Conservation (phyloP, 2,797 vertebrate genomes). For the Neopelma chrysocephalum region DNA sequence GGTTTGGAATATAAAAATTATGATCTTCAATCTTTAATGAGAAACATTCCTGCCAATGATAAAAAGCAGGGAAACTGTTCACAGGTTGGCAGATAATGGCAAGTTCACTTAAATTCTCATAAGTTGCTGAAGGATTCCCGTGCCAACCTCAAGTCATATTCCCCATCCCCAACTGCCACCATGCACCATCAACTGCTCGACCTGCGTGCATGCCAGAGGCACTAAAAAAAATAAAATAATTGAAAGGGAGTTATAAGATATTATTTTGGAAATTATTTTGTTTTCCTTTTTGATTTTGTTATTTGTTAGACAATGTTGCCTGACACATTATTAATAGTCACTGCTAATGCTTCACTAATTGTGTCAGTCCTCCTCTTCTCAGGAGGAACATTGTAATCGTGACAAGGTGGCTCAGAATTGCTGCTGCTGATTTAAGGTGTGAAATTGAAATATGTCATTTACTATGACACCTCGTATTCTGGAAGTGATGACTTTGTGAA, state of each 20-base stretch:
- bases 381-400: not conserved
- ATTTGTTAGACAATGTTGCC: not conserved
- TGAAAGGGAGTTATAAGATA: not conserved
- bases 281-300: not conserved
- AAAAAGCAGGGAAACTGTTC: not conserved
- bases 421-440: not conserved
- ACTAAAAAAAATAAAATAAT: not conserved
- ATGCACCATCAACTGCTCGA: not conserved
- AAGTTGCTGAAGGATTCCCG: not conserved
- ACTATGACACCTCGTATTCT: not conserved
- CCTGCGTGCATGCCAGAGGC: not conserved
- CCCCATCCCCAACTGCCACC: not conserved
- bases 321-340: not conserved
- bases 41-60: not conserved
- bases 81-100: not conserved
- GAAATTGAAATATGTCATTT: not conserved
- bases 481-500: not conserved
- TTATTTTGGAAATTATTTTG: not conserved
- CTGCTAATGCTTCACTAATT: not conserved
- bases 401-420: not conserved
- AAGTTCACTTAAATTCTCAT: not conserved
- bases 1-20: not conserved
- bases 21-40: not conserved
- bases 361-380: not conserved
- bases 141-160: not conserved